A percentile compares a stretch with the other conserved stretches of the same genome.
phyloP scores from a whole-genome alignment of 2,888 invertebrate genomes.

The Rhyacophila evoluta region DNA sequence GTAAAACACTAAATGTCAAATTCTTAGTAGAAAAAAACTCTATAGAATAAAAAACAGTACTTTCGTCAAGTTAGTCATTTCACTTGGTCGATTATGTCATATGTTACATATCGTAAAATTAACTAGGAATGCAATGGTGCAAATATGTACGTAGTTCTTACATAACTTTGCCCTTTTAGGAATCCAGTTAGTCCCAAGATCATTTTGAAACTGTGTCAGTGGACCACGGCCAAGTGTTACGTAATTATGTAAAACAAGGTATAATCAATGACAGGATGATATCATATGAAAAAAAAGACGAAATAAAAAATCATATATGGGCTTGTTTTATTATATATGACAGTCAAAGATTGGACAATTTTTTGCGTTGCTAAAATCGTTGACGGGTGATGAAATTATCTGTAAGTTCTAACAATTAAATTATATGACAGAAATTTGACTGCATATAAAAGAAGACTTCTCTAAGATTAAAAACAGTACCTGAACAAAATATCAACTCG shows the following conservation, averaged over 20 bases:
- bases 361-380: neutral
- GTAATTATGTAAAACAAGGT: constrained; percentile 28
- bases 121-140: neutral
- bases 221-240: constrained; percentile 49
- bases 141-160: neutral
- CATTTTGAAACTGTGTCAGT: constrained; percentile 37
- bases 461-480: too few species aligned
- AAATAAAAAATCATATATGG: neutral
- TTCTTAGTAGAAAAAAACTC: too few species aligned
- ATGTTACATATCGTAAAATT: too few species aligned
- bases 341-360: neutral
- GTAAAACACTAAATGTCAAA: too few species aligned
- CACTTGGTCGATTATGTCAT: too few species aligned
- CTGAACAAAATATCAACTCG: too few species aligned
- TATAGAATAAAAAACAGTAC: too few species aligned
- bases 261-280: neutral
- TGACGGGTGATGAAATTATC: neutral
- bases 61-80: too few species aligned
- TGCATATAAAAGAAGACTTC: too few species aligned
- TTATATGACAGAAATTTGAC: neutral
- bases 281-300: neutral
- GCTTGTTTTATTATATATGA: neutral
- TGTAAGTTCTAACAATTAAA: neutral
- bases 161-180: constrained; percentile 2
- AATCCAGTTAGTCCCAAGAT: constrained; percentile 25